Percentiles rank a stretch among this genome's conserved stretches.
These are phyloP conservation scores for Rhagologus leucostigma DNA, from an alignment of 2,113 vertebrate genomes.

Conservation along the genomic window DNA sequence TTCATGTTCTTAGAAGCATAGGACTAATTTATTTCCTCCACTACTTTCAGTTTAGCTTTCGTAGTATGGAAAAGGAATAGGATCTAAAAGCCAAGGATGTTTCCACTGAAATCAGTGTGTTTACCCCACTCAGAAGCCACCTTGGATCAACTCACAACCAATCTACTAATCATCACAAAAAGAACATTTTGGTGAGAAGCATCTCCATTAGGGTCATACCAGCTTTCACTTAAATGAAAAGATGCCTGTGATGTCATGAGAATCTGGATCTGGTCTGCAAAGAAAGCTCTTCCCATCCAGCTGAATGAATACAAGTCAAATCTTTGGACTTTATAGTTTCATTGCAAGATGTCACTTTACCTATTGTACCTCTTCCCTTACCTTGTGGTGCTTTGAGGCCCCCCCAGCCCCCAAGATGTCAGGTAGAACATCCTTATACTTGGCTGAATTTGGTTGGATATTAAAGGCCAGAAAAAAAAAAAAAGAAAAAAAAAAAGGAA, in stretches of 20 bases:
- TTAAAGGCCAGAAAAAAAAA: neutral
- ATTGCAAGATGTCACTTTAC: neutral
- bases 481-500: neutral
- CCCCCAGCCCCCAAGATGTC: neutral
- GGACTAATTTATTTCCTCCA: neutral
- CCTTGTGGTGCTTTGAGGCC: neutral
- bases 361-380: neutral
- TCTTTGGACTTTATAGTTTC: neutral
- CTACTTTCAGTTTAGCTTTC: neutral
- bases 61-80: neutral
- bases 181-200: neutral
- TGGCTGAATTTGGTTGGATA: neutral
- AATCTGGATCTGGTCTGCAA: neutral
- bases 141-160: neutral
- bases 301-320: neutral
- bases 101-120: neutral
- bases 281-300: neutral
- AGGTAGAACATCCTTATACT: neutral
- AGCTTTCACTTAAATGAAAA: neutral
- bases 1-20: neutral
- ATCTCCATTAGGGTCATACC: neutral
- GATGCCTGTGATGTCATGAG: neutral
- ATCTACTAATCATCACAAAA: neutral
- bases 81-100: neutral
- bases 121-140: neutral